A percentile compares a stretch with the other conserved stretches of the same genome.
These are phyloP conservation scores for Bradypodion ventrale DNA, from an alignment of 2,797 vertebrate species.

Conservation along the genomic window DNA sequence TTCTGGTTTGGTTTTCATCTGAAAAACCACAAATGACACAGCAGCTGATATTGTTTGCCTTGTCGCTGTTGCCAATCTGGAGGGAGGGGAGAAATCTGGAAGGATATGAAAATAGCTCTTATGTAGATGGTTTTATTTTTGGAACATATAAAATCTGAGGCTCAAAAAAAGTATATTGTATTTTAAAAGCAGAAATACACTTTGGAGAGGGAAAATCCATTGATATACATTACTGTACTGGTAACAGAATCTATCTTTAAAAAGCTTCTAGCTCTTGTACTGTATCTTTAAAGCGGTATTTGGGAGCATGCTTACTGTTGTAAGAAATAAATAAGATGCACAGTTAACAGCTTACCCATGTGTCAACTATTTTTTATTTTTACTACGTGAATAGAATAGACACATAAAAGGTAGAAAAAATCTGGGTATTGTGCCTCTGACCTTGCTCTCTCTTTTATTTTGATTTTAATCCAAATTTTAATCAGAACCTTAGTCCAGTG, in stretches of 20 bases:
- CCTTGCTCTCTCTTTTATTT: neutral
- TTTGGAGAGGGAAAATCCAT: too few relatives aligned
- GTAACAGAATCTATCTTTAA: too few relatives aligned
- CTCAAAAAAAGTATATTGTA: neutral
- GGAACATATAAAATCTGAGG: neutral
- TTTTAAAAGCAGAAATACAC: neutral
- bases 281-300: too few relatives aligned
- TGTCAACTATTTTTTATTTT: too few relatives aligned
- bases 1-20: constrained; percentile 44
- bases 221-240: neutral
- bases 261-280: too few relatives aligned
- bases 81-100: fast-evolving
- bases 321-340: too few relatives aligned
- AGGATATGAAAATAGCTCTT: neutral
- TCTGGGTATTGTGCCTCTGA: too few relatives aligned
- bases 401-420: too few relatives aligned
- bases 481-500: neutral
- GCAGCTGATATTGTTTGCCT: neutral
- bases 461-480: neutral
- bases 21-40: neutral
- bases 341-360: too few relatives aligned
- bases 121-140: neutral
- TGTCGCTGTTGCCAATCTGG: fast-evolving
- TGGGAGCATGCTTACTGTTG: too few relatives aligned
- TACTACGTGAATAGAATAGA: too few relatives aligned